These are phyloP conservation scores for Chamaea fasciata DNA, from an alignment of 2,113 vertebrate species.

Conservation along the genomic window DNA sequence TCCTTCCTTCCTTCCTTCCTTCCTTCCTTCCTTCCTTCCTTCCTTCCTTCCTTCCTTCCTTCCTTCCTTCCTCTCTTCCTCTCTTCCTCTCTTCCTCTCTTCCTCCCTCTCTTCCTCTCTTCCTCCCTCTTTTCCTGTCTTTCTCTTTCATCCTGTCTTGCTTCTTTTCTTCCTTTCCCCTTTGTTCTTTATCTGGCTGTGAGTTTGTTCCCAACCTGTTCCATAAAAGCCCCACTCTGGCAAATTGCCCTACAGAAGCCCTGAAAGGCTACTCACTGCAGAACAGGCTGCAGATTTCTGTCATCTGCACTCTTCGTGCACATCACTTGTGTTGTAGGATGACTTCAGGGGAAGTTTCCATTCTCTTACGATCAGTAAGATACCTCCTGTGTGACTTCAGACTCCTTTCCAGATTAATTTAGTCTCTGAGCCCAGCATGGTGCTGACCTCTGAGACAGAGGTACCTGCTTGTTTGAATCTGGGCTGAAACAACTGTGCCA, in stretches of 20 bases:
- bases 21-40: no score
- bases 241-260: not conserved
- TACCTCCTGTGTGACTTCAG: not conserved
- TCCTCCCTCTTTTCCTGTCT: no score
- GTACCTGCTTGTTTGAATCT: not conserved
- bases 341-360: not conserved
- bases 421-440: not conserved
- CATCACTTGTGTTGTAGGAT: not conserved
- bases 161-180: not conserved
- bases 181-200: not conserved
- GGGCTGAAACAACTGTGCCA: not conserved
- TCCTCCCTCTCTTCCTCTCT: no score
- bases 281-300: not conserved
- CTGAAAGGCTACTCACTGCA: not conserved
- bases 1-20: no score
- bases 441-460: not conserved
- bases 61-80: not conserved
- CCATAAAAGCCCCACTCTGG: not conserved
- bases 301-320: not conserved
- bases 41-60: no score
- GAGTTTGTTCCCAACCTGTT: not conserved
- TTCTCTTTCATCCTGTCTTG: not conserved
- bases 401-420: not conserved
- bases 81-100: not conserved
- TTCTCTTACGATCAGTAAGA: not conserved